Evolutionary conservation across 2,797 vertebrate species (phyloP).

Genomic region (Epinephelus malabaricus): DNA sequence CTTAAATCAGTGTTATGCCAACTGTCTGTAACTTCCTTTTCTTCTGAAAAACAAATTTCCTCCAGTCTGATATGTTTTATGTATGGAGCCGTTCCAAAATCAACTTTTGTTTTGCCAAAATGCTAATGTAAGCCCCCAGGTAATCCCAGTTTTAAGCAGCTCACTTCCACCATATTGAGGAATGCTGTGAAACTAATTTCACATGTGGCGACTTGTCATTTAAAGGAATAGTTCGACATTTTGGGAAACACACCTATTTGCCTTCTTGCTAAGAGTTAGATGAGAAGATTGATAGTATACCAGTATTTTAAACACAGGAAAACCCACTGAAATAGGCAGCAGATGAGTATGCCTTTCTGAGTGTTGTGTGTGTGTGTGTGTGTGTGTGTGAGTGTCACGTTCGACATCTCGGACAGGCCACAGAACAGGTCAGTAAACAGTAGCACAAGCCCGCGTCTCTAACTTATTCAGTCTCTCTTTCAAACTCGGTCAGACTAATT

Average conservation of each 20-base stretch:
- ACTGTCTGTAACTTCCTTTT: not conserved
- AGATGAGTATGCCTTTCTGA: too few species aligned
- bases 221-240: not conserved
- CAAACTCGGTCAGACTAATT: too few species aligned
- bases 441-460: too few species aligned
- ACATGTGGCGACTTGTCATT: not conserved
- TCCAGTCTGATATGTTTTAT: conserved; percentile 25
- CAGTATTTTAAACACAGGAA: too few species aligned
- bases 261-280: too few species aligned
- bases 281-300: too few species aligned
- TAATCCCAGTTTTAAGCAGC: conserved; percentile 12
- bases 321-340: too few species aligned
- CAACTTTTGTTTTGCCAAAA: conserved; percentile 29
- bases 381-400: too few species aligned
- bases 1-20: not conserved
- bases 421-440: too few species aligned
- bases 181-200: not conserved
- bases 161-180: conserved; percentile 5
- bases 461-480: too few species aligned
- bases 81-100: conserved; percentile 23
- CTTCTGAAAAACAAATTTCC: conserved; percentile 20
- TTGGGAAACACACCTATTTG: not conserved
- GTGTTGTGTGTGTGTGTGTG: too few species aligned
- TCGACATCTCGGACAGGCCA: too few species aligned
- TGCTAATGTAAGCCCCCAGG: conserved; percentile 14